Evolutionary conservation across 2,113 vertebrate species (phyloP), one percentile per base, ranked within the genome.

Genomic region (Struthio camelus): DNA sequence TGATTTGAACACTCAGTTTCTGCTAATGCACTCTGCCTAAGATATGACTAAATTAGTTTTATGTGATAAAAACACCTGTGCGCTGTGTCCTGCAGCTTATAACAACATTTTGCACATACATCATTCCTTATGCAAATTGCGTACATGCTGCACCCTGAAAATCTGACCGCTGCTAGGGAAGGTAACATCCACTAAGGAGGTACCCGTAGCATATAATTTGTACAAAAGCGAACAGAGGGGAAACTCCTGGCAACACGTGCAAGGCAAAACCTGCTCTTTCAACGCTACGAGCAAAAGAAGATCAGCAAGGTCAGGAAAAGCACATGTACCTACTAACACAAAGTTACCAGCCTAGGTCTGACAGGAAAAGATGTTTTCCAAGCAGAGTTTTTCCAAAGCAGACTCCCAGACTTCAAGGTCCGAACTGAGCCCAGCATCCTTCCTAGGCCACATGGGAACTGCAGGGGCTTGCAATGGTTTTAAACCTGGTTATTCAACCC

Each of bases 91-190:
- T 71, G 77, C 64, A 34, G 66, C 81, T 48, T 75, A 24, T 3
- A 32, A 30, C 2, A 54, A 8, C 2, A 0, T 3, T 28, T 5
- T 44, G 27, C 50, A 32, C 4, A 0, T 3, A 28, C 2, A 34
- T n/a, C 7, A 72, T 50, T 75, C 83, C 61, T 58, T 76, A 51
- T 64, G 27, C 64, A 44, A 80, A n/a, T 28, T 15, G 70, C 4
- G 0, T 5, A 3, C 3, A 2, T 24, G 28, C 51, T 9, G 6
- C 3, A 34, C 16, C 2, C 34, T 58, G 14, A 8, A 36, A 87
- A 77, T 82, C 4, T 62, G 80, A 5, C 13, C 70, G 34, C 56
- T 79, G 67, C 56, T 69, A 2, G 1, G 32, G 65, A 51, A 54
- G 72, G 54, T 84, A 92, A 36, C 38, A 54, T 32, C 59, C 81